Conservation (phyloP, 2,888 invertebrate species). For the Exephanes ischioxanthus region DNA sequence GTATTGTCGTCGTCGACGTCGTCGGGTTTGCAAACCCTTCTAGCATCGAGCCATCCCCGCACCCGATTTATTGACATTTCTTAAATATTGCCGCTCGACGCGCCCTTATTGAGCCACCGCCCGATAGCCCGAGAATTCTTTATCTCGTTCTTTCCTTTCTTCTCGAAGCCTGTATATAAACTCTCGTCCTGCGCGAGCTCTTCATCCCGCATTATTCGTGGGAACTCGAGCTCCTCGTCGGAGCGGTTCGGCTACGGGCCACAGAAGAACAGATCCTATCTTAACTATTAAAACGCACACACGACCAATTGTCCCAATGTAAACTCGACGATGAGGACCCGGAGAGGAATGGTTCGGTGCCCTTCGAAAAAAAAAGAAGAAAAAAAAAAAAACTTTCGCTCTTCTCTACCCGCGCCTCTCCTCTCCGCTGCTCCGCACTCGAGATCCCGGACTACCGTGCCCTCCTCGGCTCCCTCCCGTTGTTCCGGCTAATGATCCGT, state of each 20-base stretch:
- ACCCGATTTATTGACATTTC: constrained; percentile 82
- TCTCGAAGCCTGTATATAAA: constrained; percentile 44
- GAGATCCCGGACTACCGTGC: constrained; percentile 42
- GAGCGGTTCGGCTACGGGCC: background rate
- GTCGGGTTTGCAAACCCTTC: constrained; percentile 59
- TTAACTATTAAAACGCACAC: constrained; percentile 71
- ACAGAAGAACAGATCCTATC: constrained; percentile 39
- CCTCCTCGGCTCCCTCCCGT: constrained; percentile 37
- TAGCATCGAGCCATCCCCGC: constrained; percentile 68
- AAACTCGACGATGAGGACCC: constrained; percentile 53
- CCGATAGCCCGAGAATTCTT: constrained; percentile 54
- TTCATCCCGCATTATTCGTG: constrained; percentile 64
- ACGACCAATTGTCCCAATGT: constrained; percentile 64
- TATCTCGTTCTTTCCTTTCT: constrained; percentile 62
- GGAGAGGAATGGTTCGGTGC: constrained; percentile 49
- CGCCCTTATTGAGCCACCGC: constrained; percentile 72
- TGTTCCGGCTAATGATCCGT: constrained; percentile 77
- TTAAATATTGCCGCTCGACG: constrained; percentile 80
- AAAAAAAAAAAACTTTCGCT: constrained; percentile 62
- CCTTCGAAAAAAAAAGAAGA: constrained; percentile 44
- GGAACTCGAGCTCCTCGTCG: constrained; percentile 53
- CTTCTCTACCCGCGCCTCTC: constrained; percentile 38
- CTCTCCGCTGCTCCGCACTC: constrained; percentile 49
- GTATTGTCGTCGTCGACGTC: constrained; percentile 75
- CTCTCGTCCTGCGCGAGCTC: constrained; percentile 44